Base-by-base conservation (phyloP, 2,113 vertebrate species). In the Corvus cornix region DNA sequence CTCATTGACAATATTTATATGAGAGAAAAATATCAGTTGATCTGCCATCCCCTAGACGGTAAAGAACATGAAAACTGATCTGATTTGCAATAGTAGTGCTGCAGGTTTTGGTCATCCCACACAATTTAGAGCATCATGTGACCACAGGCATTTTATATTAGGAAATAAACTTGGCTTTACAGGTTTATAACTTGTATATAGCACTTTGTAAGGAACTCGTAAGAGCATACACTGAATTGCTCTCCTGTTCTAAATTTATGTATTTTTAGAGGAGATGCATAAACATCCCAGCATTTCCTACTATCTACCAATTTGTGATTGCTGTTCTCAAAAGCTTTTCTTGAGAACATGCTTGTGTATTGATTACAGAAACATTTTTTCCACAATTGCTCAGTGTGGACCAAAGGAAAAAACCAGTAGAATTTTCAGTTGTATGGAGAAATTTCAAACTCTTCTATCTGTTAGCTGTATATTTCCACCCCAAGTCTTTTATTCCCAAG, bases 261-360 rank as follows among this genome's bases (percentile, higher is more conserved):
- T 22, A 19, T 62, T 63, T 83, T 53, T 31, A n/a, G 39, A 67
- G 35, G 26, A 74, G 43, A 13, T 63, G 3, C 8, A 14, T 31
- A 55, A 75, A 37, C 39, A 59, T 16, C 43, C 80, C 81, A 81
- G 77, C 76, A 67, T 94, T 87, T 89, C 52, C 78, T 85, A 9
- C 53, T 72, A 2, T 67, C 59, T 89, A 43, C 62, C 43, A 68
- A 11, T 92, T 94, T 90, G 64, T 16, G 87, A 58, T 55, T 16
- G 35, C 26, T 80, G 37, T 53, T 96, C 80, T 81, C 78, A 83
- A 84, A 83, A 46, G 69, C n/a, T 93, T 88, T 69, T 96, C 35
- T 35, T 37, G 20, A 37, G 16, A 91, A 89, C 69, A 39, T 92
- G n/a, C 58, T 94, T 93, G 5, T 66, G 37, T 67, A 35, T 69